Evolutionary conservation across 2,797 vertebrate genomes (phyloP).

Genomic region (Euphonia xanthogaster): DNA sequence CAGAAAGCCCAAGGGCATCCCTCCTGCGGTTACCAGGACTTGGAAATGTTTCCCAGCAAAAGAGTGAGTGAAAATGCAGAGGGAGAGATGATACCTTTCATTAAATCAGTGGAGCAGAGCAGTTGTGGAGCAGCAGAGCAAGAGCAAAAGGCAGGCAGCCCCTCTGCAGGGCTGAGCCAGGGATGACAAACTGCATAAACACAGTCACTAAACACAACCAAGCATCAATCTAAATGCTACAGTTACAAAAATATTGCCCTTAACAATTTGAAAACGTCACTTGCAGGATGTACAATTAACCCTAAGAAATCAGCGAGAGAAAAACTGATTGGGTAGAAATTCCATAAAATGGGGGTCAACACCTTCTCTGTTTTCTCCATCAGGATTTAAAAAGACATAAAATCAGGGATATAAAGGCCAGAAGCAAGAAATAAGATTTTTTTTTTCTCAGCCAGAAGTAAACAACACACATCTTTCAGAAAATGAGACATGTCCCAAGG

Average conservation of each 20-base stretch:
- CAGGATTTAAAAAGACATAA: background rate
- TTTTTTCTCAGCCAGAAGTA: constrained; percentile 5
- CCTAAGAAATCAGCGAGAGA: background rate
- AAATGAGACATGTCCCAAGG: constrained; percentile 52
- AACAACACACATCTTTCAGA: constrained; percentile 55
- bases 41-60: background rate
- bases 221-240: background rate
- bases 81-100: background rate
- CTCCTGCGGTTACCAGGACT: background rate
- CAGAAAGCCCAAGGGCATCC: background rate
- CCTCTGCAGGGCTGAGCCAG: background rate
- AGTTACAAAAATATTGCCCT: background rate
- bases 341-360: background rate
- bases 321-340: background rate
- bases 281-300: background rate
- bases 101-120: background rate
- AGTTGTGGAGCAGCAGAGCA: background rate
- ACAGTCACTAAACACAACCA: background rate
- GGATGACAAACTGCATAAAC: background rate
- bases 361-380: constrained; percentile 4
- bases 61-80: background rate
- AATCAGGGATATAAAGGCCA: background rate
- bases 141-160: background rate
- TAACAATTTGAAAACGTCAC: background rate
- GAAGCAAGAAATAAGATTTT: background rate